These are phyloP conservation scores for Monochamus saltuarius DNA, from an alignment of 1,140 invertebrate species.

Conservation along the genomic window DNA sequence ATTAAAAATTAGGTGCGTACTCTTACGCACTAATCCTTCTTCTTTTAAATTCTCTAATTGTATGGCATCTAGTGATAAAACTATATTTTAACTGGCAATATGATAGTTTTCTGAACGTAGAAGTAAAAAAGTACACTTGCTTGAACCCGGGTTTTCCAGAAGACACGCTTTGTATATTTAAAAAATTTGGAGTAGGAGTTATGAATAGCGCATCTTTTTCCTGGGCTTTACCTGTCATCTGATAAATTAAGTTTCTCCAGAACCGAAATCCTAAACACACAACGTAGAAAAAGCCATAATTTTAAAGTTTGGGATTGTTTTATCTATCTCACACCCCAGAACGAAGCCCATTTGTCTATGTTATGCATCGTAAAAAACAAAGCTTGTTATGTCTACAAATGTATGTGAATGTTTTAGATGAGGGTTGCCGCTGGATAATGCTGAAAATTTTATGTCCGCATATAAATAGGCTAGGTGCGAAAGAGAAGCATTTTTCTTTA, in stretches of 20 bases:
- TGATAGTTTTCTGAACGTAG: no score
- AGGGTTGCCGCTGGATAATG: conserved; percentile 7
- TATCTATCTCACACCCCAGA: conserved; percentile 18
- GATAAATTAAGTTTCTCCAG: conserved; percentile 7
- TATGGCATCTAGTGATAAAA: no score
- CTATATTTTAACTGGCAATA: no score
- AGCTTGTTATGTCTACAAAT: conserved; percentile 18
- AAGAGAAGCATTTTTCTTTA: no score
- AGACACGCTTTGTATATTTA: no score
- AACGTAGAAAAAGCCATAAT: conserved; percentile 16
- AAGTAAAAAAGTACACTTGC: no score
- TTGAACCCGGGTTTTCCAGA: no score
- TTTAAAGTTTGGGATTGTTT: conserved; percentile 18
- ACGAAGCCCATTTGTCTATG: conserved; percentile 14
- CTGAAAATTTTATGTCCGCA: conserved; percentile 16
- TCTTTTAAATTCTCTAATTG: no score
- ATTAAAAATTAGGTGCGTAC: no score
- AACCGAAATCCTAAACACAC: conserved; percentile 9
- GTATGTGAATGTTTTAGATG: conserved; percentile 16
- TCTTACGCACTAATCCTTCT: no score
- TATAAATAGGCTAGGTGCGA: conserved; percentile 15
- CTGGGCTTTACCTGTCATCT: conserved; percentile 9
- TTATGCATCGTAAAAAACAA: conserved; percentile 17
- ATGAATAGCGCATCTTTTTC: no score
- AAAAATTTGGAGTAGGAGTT: no score